These are phyloP conservation scores for Cyprinodon diabolis DNA, from an alignment of 2,797 vertebrate species.

Conservation along the genomic window DNA sequence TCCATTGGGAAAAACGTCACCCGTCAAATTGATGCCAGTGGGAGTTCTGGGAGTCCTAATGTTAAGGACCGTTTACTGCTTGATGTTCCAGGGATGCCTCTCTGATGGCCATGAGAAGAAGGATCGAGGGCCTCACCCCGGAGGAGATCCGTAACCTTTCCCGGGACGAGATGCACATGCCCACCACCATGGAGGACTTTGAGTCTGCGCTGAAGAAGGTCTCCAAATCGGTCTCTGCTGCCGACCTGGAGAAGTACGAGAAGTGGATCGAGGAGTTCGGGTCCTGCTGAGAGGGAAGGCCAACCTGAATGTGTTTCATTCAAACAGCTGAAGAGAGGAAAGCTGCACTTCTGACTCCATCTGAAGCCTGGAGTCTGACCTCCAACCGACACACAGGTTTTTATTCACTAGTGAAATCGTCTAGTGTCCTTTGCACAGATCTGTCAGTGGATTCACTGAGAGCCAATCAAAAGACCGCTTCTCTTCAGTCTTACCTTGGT, in stretches of 20 bases:
- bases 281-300: constrained; percentile 85
- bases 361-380: background rate
- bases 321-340: background rate
- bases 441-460: background rate
- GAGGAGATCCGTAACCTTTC: constrained; percentile 98
- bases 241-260: constrained; percentile 96
- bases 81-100: constrained; percentile 88
- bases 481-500: constrained; percentile 24
- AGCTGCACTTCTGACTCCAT: background rate
- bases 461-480: constrained; percentile 5
- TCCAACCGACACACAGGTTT: background rate
- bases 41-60: background rate
- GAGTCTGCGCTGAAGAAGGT: constrained; percentile 94
- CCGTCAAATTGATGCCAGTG: too few relatives aligned
- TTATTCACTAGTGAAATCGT: background rate
- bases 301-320: background rate
- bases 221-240: constrained; percentile 94
- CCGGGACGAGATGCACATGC: constrained; percentile 98
- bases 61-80: background rate
- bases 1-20: too few relatives aligned
- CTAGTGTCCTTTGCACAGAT: background rate
- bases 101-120: constrained; percentile 97
- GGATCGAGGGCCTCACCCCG: constrained; percentile 94
- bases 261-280: constrained; percentile 98
- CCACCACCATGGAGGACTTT: constrained; percentile 99